Evolutionary conservation across 2,888 invertebrate species (phyloP), one percentile per base, ranked within the genome.

Genomic region (Microctonus hyperodae): DNA sequence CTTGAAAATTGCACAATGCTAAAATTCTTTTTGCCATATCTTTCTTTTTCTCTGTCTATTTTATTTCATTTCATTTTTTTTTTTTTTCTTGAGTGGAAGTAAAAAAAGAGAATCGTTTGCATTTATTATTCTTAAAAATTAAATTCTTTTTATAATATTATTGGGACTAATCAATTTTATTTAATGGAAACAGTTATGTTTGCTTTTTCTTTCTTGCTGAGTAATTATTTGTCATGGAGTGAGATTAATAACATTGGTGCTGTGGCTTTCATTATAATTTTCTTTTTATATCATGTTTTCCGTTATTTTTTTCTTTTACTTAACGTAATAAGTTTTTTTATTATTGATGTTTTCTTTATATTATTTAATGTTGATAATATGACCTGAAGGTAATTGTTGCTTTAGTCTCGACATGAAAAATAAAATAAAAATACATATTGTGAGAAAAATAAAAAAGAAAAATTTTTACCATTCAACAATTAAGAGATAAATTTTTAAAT

Each of bases 191-290:
- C 9, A 3, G 44, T 16, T 11, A 33, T 9, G 20, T n/a, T 33
- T 56, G 22, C 31, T 58, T 58, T 23, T n/a, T 37, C 23, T 58
- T 35, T 22, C 37, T 58, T 40, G 6, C 40, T 58, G n/a, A n/a
- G 23, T n/a, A 37, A 35, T 23, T 5, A 23, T 7, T 40, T n/a
- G 20, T 5, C 11, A 37, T 13, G n/a, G 23, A 10, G n/a, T 16
- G 11, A 33, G 5, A 58, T 23, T 13, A 25, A 10, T 40, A 23
- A 20, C 31, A 1, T 40, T 58, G 40, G 23, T n/a, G 40, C 58
- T 58, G 25, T 37, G 40, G 13, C 37, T 20, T 37, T 11, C 25
- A 23, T 58, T 37, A 37, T 37, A 37, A 37, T 44, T 44, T 20
- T 57, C 22, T 22, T 37, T 37, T 37, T 40, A 9, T 22, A 23